phyloP scores from a whole-genome alignment of 2,113 vertebrate species.

The Mormoops blainvillei region DNA sequence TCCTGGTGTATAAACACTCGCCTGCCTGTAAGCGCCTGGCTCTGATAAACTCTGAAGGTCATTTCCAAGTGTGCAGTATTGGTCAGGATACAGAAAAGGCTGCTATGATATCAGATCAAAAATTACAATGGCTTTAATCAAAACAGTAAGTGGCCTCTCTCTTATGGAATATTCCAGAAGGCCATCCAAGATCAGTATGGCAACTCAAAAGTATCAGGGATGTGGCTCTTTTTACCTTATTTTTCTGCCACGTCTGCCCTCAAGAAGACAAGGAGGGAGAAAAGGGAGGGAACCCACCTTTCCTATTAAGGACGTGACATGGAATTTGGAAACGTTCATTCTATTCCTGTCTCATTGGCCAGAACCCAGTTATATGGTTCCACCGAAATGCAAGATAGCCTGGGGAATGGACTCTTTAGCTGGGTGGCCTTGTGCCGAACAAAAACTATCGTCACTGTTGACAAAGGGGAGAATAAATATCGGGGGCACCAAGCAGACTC shows the following conservation, averaged over 20 bases:
- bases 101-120: neutral
- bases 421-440: neutral
- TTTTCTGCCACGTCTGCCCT: too few species aligned
- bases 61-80: neutral
- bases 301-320: neutral
- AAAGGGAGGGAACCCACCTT: neutral
- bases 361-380: neutral
- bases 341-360: neutral
- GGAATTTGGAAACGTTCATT: neutral
- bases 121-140: neutral
- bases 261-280: neutral
- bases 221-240: neutral
- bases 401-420: neutral
- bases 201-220: neutral
- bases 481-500: neutral
- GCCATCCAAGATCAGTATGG: neutral
- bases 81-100: neutral
- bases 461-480: neutral
- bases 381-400: neutral
- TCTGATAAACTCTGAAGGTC: neutral
- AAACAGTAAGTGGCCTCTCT: neutral
- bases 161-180: neutral
- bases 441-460: neutral
- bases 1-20: neutral
- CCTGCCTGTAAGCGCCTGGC: too few species aligned